Base-by-base conservation (phyloP, 2,797 vertebrate genomes). In the Poeciliopsis turneri region DNA sequence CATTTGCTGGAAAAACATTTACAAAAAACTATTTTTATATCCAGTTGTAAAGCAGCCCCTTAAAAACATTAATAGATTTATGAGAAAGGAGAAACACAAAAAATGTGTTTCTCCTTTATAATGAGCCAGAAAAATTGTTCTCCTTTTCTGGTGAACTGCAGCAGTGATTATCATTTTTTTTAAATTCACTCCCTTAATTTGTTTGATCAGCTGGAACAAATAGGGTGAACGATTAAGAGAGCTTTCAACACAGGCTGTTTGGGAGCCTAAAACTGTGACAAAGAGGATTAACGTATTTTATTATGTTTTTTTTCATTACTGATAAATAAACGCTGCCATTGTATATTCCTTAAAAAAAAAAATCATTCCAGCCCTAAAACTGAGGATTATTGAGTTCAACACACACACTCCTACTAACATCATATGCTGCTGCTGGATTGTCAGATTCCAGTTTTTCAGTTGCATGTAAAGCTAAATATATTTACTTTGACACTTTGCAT, bases 181-280 rank as follows among this genome's bases (percentile, higher is more conserved):
- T 71, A 10, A 20, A 72, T 49, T 47, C 45, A 30, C 16, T 33
- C 28, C 46, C 3, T 1, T 30, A 47, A 30, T 49, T 47, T 72
- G 15, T 59, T n/a, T 75, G 8, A 23, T 45, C n/a, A 47, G 16
- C 11, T 11, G 9, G n/a, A 80, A 70, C 55, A 74, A 79, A 77
- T 8, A 20, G 3, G 20, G 10, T 46, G 8, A 8, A 41, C 3
- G 4, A 61, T n/a, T 41, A 75, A 15, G 25, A 69, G 33, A 47
- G 0, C 36, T 9, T 66, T 12, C 28, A 57, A 73, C 23, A 43
- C 18, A 16, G 36, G 20, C 53, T 47, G 18, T n/a, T 47, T 1
- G 3, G 11, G 18, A 61, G 16, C 28, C 33, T 0, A 4, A 77
- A 53, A 11, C 13, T 59, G 70, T 10, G 33, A 51, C 39, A 69